Percentiles rank a stretch among this genome's conserved stretches.
These are phyloP conservation scores for Ellobius talpinus DNA, from an alignment of 2,113 vertebrate genomes.

Conservation along the genomic window DNA sequence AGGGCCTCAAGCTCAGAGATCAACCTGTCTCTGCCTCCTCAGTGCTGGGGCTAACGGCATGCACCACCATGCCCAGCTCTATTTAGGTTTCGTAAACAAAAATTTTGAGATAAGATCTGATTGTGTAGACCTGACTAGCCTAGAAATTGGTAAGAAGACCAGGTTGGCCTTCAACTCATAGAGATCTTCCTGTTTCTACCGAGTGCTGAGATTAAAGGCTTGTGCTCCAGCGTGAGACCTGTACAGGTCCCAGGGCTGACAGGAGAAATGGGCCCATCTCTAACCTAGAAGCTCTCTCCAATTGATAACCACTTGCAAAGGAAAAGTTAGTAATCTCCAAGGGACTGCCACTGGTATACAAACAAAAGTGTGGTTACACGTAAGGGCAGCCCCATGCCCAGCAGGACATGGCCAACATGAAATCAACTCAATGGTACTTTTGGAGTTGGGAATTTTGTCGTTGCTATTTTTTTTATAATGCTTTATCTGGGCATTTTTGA, in stretches of 20 bases:
- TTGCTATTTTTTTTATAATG: too few species aligned
- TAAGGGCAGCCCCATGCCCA: neutral
- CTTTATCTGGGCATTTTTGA: too few species aligned
- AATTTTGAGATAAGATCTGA: neutral
- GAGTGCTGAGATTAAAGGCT: neutral
- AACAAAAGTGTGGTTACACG: neutral
- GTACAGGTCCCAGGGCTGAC: too few species aligned
- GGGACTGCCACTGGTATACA: neutral
- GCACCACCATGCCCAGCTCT: neutral
- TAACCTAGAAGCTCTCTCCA: neutral
- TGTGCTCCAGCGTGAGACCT: too few species aligned
- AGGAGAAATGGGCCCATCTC: neutral
- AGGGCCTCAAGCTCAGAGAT: neutral
- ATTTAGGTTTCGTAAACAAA: neutral
- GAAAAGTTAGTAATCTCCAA: neutral
- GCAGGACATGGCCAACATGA: neutral
- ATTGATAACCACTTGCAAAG: neutral
- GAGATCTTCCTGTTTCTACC: neutral
- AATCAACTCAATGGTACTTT: neutral
- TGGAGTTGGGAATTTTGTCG: too few species aligned
- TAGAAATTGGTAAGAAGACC: neutral
- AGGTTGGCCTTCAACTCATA: neutral
- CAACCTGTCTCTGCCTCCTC: too few species aligned
- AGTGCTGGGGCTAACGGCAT: neutral
- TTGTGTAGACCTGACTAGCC: neutral